A percentile compares a stretch with the other conserved stretches of the same genome.
phyloP scores from a whole-genome alignment of 2,797 vertebrate species.

The Propithecus perrieri region DNA sequence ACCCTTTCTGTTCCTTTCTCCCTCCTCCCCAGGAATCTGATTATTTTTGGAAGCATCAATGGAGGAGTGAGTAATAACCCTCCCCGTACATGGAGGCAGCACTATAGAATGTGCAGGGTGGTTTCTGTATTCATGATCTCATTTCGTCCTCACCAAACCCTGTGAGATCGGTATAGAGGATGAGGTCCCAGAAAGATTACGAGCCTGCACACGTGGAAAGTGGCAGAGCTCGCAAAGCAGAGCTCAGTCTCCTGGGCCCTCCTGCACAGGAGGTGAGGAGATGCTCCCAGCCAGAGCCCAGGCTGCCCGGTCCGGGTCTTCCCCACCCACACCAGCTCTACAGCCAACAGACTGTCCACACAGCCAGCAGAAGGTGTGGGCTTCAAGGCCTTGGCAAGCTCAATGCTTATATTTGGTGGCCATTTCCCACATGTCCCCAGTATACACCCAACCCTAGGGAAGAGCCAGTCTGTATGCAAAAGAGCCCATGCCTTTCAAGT shows the following conservation, averaged over 20 bases:
- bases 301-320: fast-evolving
- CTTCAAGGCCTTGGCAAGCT: not conserved
- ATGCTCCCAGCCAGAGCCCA: not conserved
- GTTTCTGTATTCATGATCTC: not conserved
- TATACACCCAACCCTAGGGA: not conserved
- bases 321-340: not conserved
- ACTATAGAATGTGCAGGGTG: not conserved
- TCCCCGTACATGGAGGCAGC: fast-evolving
- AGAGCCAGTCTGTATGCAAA: not conserved
- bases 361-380: not conserved
- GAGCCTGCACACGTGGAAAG: not conserved
- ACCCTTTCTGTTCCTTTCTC: not conserved
- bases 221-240: not conserved
- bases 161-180: not conserved
- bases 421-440: not conserved
- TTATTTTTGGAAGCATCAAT: not conserved
- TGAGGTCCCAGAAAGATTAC: not conserved
- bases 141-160: not conserved
- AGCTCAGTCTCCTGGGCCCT: not conserved
- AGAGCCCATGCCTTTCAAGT: not conserved
- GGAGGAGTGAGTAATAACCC: not conserved
- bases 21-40: not conserved
- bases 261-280: not conserved
- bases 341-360: not conserved
- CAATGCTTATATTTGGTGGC: not conserved